Evolutionary conservation across 30 jellyfish, hydroid and myxozoan genomes (phyloP).

Genomic region (Pseudorhiza aurosa): DNA sequence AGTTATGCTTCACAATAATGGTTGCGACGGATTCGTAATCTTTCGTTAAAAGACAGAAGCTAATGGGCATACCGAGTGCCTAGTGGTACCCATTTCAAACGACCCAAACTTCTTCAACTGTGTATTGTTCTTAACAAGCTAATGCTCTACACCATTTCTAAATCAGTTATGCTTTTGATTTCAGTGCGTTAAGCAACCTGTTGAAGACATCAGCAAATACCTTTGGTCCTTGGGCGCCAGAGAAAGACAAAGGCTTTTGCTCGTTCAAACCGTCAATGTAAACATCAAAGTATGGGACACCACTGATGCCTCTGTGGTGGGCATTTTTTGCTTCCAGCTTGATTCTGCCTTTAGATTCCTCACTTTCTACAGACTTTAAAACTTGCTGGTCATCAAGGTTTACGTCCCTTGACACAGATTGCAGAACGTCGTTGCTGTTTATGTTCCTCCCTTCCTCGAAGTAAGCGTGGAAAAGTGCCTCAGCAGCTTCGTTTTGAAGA

Average conservation of each 20-base stretch:
- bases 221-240: conserved; percentile 83
- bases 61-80: too few relatives aligned
- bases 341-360: conserved; percentile 31
- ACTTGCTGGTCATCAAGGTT: conserved; percentile 57
- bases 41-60: too few relatives aligned
- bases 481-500: conserved; percentile 60
- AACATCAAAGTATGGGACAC: conserved; percentile 85
- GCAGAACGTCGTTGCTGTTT: conserved; percentile 63
- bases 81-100: too few relatives aligned
- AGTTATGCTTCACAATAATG: too few relatives aligned
- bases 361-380: conserved; percentile 22
- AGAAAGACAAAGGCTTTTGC: conserved; percentile 65
- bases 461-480: conserved; percentile 67
- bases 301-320: conserved; percentile 65
- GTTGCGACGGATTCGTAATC: too few relatives aligned
- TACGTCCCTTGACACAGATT: conserved; percentile 36
- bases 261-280: conserved; percentile 69
- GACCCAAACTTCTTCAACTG: too few relatives aligned
- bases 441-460: conserved; percentile 79
- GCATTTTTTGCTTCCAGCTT: conserved; percentile 44
- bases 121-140: too few relatives aligned
- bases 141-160: too few relatives aligned
- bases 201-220: conserved; percentile 56
- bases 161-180: conserved; percentile 44
- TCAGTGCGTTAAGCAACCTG: conserved; percentile 40